These are phyloP conservation scores for Trematomus loennbergii DNA, from an alignment of 2,113 vertebrate species.

Conservation along the genomic window DNA sequence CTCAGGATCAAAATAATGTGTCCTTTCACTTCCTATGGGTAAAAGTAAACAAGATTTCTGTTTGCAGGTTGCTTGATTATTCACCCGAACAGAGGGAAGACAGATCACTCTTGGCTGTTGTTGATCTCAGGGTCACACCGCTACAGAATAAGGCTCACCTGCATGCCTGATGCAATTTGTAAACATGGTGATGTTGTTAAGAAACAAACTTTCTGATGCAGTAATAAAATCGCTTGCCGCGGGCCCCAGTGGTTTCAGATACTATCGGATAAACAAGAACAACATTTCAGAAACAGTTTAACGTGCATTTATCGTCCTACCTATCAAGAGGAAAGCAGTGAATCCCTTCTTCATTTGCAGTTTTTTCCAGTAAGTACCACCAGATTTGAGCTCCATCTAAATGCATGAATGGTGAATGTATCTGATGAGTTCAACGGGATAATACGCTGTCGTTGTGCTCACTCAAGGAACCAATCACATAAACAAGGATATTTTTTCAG, in stretches of 20 bases:
- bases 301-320: background rate
- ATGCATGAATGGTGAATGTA: constrained; percentile 20
- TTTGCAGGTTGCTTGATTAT: constrained; percentile 45
- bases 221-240: background rate
- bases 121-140: constrained; percentile 50
- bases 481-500: constrained; percentile 30
- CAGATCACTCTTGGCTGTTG: constrained; percentile 34
- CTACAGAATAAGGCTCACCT: constrained; percentile 20
- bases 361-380: constrained; percentile 4
- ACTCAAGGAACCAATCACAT: constrained; percentile 61
- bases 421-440: constrained; percentile 34
- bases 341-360: background rate
- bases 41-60: constrained; percentile 17
- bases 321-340: background rate
- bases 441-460: constrained; percentile 28
- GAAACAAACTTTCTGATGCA: constrained; percentile 19
- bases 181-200: constrained; percentile 18
- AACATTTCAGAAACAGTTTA: background rate
- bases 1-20: constrained; percentile 35
- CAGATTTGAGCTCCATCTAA: constrained; percentile 11
- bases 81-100: constrained; percentile 25
- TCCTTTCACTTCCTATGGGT: constrained; percentile 22
- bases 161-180: constrained; percentile 21
- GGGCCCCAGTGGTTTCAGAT: constrained; percentile 18
- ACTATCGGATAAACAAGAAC: constrained; percentile 18